Conservation (phyloP, 2,113 vertebrate species). For the Scolopax mira region DNA sequence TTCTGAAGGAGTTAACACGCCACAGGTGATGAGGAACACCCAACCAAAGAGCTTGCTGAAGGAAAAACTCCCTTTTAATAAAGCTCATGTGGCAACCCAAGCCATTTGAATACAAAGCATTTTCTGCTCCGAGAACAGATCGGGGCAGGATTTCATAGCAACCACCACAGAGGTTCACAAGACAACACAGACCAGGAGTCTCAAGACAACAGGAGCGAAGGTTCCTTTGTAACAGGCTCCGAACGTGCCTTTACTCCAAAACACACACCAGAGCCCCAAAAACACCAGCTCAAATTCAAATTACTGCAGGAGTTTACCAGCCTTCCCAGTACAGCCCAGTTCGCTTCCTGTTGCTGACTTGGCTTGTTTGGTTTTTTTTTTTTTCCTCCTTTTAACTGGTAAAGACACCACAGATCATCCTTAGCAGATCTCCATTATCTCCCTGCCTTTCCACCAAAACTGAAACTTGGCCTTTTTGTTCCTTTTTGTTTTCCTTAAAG, state of each 20-base stretch:
- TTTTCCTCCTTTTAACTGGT: neutral
- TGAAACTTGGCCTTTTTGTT: neutral
- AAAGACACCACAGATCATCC: neutral
- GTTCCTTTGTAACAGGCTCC: neutral
- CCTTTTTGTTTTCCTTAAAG: neutral
- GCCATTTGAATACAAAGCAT: neutral
- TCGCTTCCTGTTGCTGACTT: neutral
- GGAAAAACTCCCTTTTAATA: neutral
- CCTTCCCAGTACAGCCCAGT: neutral
- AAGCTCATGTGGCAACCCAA: neutral
- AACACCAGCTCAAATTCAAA: neutral
- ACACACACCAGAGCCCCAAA: neutral
- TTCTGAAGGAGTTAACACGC: neutral
- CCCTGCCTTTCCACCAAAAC: neutral
- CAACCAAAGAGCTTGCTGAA: neutral
- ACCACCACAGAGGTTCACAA: neutral
- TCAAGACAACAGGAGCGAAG: fast-evolving
- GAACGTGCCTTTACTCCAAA: neutral
- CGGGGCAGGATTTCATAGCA: neutral
- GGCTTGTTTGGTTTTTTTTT: too few species aligned
- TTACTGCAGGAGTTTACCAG: neutral
- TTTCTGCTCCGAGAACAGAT: neutral
- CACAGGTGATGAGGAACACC: fast-evolving
- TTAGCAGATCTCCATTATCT: neutral
- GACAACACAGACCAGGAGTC: fast-evolving